Evolutionary conservation across 2,113 vertebrate species (phyloP).

Genomic region (Anas platyrhynchos): DNA sequence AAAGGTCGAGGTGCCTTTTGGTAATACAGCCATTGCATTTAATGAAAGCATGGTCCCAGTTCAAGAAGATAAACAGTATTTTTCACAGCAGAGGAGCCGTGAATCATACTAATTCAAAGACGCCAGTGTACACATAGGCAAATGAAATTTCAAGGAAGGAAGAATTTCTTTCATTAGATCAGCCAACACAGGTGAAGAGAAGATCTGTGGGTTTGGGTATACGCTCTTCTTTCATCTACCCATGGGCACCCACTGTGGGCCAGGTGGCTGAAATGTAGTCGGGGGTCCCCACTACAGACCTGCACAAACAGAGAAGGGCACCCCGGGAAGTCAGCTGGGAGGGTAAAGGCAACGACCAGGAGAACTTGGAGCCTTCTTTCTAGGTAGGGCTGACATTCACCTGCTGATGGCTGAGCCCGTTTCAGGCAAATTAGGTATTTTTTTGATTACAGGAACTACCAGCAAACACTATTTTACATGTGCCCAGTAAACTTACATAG

Average conservation of each 20-base stretch:
- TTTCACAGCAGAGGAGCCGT: not conserved
- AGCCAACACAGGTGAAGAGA: not conserved
- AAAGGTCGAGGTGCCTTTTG: not conserved
- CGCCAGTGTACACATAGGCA: not conserved
- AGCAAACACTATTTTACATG: not conserved
- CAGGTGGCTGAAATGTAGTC: not conserved
- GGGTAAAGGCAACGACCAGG: not conserved
- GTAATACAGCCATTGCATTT: not conserved
- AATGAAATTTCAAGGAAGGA: not conserved
- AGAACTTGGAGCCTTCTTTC: not conserved
- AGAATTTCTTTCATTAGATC: not conserved
- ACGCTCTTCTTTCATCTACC: not conserved
- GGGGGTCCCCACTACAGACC: not conserved
- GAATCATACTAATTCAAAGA: not conserved
- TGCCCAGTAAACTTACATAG: not conserved
- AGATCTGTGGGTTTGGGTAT: not conserved
- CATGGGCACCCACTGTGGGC: too few species aligned
- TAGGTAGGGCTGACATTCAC: not conserved
- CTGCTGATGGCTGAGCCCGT: not conserved
- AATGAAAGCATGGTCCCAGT: not conserved
- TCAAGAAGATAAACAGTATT: not conserved
- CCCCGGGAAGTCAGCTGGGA: not conserved
- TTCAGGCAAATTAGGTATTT: not conserved
- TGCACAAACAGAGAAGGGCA: not conserved
- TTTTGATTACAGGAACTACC: not conserved